Evolutionary conservation across 2,888 invertebrate genomes (phyloP), one percentile per base, ranked within the genome.

Genomic region (Bugula neritina): DNA sequence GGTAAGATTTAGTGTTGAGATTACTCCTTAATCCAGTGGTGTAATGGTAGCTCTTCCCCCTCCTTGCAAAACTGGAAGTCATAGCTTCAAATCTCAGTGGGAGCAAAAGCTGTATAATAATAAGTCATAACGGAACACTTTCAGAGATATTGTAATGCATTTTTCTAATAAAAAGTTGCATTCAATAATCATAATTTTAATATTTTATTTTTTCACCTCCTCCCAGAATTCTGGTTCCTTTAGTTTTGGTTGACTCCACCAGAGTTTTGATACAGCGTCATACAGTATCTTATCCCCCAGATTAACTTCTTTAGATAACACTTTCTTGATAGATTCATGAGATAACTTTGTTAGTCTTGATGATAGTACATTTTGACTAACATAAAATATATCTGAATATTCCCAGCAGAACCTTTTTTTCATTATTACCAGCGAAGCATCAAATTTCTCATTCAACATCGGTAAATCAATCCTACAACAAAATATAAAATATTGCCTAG

Each of bases 141-240:
- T n/a, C n/a, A n/a, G n/a, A n/a, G n/a, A n/a, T n/a, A n/a, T n/a
- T n/a, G n/a, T n/a, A n/a, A n/a, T n/a, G n/a, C n/a, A n/a, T n/a
- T n/a, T n/a, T n/a, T n/a, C n/a, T n/a, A n/a, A n/a, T n/a, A n/a
- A n/a, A n/a, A n/a, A n/a, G n/a, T n/a, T n/a, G n/a, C n/a, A n/a
- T n/a, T n/a, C n/a, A n/a, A n/a, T n/a, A n/a, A n/a, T n/a, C n/a
- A n/a, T n/a, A n/a, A n/a, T n/a, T n/a, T n/a, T n/a, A n/a, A n/a
- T n/a, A n/a, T n/a, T n/a, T n/a, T n/a, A n/a, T n/a, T 63, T 3
- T 63, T 31, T 29, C 31, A 63, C 63, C 63, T 63, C 63, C n/a
- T 25, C 27, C 63, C 63, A 63, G 63, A 63, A 63, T 13, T 25
- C 5, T 10, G 27, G 25, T 63, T 63, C 29, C 34, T 63, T n/a